A percentile compares a stretch with the other conserved stretches of the same genome.
These are phyloP conservation scores for Helicoverpa zea DNA, from an alignment of 1,140 invertebrate genomes.

Conservation along the genomic window DNA sequence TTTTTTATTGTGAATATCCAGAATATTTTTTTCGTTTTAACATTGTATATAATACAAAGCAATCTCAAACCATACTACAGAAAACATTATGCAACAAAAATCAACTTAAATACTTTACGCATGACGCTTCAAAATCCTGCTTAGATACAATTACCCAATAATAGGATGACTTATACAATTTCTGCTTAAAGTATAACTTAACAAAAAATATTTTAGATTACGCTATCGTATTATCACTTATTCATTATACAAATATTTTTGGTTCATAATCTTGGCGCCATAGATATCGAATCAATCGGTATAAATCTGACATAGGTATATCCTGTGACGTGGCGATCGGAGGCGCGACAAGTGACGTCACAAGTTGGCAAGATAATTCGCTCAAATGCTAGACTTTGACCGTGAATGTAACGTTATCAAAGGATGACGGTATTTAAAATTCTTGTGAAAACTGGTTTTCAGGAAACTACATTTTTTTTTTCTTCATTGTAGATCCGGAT, in stretches of 20 bases:
- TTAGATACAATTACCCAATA: neutral
- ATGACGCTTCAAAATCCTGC: neutral
- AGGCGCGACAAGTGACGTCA: conserved; percentile 24
- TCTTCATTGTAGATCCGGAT: too few relatives aligned
- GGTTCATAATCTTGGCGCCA: neutral
- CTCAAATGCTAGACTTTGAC: neutral
- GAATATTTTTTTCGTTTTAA: too few relatives aligned
- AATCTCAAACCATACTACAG: too few relatives aligned
- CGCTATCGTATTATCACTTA: conserved; percentile 11
- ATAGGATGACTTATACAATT: conserved; percentile 9
- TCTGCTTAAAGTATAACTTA: conserved; percentile 6
- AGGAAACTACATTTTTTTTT: too few relatives aligned
- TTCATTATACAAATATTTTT: conserved; percentile 15
- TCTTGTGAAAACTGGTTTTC: neutral
- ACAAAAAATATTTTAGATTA: conserved; percentile 1
- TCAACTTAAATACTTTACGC: neutral
- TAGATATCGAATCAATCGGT: neutral
- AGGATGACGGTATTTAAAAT: neutral
- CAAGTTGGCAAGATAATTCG: neutral
- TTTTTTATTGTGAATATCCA: too few relatives aligned
- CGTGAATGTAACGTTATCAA: neutral
- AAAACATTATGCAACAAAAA: too few relatives aligned
- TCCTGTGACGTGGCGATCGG: conserved; percentile 4
- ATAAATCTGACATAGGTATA: neutral
- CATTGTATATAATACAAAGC: too few relatives aligned